Evolutionary conservation across 1,140 invertebrate species (phyloP), one percentile per base, ranked within the genome.

Genomic region (Paramacrobiotus metropolitanus): DNA sequence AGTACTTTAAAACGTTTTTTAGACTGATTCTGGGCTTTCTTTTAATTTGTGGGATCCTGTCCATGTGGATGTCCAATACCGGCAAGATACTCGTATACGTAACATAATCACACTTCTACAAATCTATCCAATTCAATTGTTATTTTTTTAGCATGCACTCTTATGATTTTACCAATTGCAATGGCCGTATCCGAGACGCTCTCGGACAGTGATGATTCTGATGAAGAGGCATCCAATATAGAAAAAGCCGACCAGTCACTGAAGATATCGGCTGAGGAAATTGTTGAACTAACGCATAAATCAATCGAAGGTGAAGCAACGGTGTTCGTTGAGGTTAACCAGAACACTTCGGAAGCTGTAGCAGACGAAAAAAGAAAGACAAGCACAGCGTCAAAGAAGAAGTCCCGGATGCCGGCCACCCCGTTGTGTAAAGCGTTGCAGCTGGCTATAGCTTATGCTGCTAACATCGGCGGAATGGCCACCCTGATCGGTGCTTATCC

Each of bases 51-150:
- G 48, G 48, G 28, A 15, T 55, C 28, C 48, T 55, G 15, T 55
- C 48, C 48, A 55, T 55, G 48, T 55, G 48, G 48, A 55, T 55
- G 48, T 55, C 48, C 15, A 55, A 55, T 55, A 9, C 48, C 9
- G 34, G 34, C n/a, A 40, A n/a, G n/a, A n/a, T n/a, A n/a, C n/a
- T n/a, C n/a, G n/a, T n/a, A n/a, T n/a, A n/a, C n/a, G n/a, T n/a
- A n/a, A n/a, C n/a, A n/a, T n/a, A n/a, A n/a, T n/a, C n/a, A n/a
- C n/a, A n/a, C n/a, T n/a, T n/a, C n/a, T n/a, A n/a, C n/a, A 40
- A 15, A 40, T 40, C 9, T 40, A 40, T 40, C n/a, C 34, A 40
- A 40, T 40, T 40, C 34, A 40, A 15, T 40, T 40, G 34, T 40
- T 40, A 40, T 40, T 15, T 15, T n/a, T 40, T 40, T 40, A 55